Base-by-base conservation (phyloP, 1,140 invertebrate species). In the Sitodiplosis mosellana region DNA sequence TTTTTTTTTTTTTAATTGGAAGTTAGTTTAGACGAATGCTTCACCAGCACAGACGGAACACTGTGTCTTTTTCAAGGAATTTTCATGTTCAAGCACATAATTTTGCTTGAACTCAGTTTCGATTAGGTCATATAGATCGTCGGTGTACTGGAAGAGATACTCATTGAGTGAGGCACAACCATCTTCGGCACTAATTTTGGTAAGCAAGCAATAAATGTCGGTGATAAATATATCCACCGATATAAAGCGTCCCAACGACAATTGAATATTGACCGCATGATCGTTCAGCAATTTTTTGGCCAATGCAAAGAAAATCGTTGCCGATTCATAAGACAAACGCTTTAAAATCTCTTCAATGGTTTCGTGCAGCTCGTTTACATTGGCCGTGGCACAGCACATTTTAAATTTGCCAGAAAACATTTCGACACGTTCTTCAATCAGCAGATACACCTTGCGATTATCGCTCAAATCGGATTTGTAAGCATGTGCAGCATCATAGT, bases 1-100 rank as follows among this genome's bases (percentile, higher is more conserved):
- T n/a, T n/a, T n/a, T n/a, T 45, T 51, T 45, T 44, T 49, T 27
- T 49, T 22, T 33, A 33, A 18, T 51, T 27, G 27, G 27, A 27
- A 27, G 27, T 27, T 27, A 34, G 15, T 44, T 42, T 38, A 33
- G 36, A 45, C 42, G 45, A 45, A 49, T 36, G 49, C 46, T 34
- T 53, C 52, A 47, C 48, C 27, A 27, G 27, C 27, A 27, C 27
- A 27, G 27, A 27, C 27, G 10, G 27, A 27, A 10, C 27, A 27
- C 10, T 27, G 27, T 27, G 27, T 27, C 27, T 27, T 27, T 27
- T 27, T 27, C 10, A 27, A 27, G 27, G 27, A 27, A 27, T 10
- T 27, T 27, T 27, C 27, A 27, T 27, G 27, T 27, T 27, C 27
- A 27, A 27, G 27, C 10, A 27, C 27, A 27, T 27, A 27, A 27